phyloP scores from a whole-genome alignment of 92 coral and sea anemone genomes.

The Parazoanthus atlanticus region DNA sequence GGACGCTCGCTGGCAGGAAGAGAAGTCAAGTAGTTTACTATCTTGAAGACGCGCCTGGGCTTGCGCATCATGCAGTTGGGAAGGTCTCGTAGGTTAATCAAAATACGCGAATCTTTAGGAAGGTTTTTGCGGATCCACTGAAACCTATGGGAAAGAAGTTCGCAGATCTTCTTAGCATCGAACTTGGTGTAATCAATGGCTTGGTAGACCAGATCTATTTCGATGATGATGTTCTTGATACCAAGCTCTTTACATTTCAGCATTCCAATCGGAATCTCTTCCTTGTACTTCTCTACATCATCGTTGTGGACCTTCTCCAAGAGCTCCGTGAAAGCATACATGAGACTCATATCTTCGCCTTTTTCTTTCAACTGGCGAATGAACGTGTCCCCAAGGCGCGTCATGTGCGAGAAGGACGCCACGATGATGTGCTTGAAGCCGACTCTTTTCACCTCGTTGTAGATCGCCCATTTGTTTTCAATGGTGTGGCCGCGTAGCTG shows the following conservation, averaged over 20 bases:
- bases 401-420: too few species aligned
- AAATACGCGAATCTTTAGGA: slow-evolving; percentile 38
- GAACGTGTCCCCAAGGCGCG: slow-evolving; percentile 79
- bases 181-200: slow-evolving; percentile 71
- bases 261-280: slow-evolving; percentile 58
- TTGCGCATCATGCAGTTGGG: slow-evolving; percentile 12
- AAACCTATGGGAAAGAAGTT: slow-evolving; percentile 53
- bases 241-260: slow-evolving; percentile 72
- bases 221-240: slow-evolving; percentile 69
- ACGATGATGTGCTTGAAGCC: too few species aligned
- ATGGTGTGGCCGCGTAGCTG: slow-evolving; percentile 77
- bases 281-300: too few species aligned
- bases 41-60: slow-evolving; percentile 37
- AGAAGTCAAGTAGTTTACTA: slow-evolving; percentile 47
- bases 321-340: slow-evolving; percentile 80
- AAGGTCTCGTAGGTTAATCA: slow-evolving; percentile 46
- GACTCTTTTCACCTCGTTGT: slow-evolving; percentile 50
- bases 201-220: slow-evolving; percentile 68
- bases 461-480: slow-evolving; percentile 80
- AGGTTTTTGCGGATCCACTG: slow-evolving; percentile 67
- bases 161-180: slow-evolving; percentile 52
- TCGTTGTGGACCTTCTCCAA: slow-evolving; percentile 7
- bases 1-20: slow-evolving; percentile 45
- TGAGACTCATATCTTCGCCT: slow-evolving; percentile 70
- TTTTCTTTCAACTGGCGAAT: slow-evolving; percentile 54